These are phyloP conservation scores for Halcyon senegalensis DNA, from an alignment of 2,113 vertebrate species.

Conservation along the genomic window DNA sequence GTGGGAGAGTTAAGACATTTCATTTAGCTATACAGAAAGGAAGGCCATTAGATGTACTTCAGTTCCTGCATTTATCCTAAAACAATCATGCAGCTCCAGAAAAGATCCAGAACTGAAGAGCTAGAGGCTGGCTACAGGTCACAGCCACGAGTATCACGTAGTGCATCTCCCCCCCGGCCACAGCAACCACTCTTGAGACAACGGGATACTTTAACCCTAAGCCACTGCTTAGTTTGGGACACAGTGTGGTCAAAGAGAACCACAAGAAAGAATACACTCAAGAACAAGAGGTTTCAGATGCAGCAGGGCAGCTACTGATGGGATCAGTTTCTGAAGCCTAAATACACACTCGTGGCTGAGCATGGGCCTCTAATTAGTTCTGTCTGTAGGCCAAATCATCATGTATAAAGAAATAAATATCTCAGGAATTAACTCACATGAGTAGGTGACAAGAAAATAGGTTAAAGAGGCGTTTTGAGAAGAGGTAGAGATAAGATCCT, in stretches of 20 bases:
- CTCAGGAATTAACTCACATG: neutral
- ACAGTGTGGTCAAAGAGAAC: neutral
- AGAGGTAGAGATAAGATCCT: neutral
- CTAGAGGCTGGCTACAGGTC: neutral
- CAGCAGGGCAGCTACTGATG: neutral
- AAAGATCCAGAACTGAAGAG: neutral
- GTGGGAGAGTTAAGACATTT: neutral
- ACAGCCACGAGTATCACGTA: fast-evolving
- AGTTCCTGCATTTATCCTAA: neutral
- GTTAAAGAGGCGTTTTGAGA: neutral
- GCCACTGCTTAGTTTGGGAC: neutral
- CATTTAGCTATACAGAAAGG: neutral
- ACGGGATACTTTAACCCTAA: neutral
- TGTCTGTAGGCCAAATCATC: neutral
- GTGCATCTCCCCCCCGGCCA: neutral
- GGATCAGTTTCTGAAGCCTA: neutral
- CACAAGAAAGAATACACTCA: neutral
- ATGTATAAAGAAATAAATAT: fast-evolving
- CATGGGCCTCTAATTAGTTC: neutral
- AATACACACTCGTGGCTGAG: neutral
- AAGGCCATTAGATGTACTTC: neutral
- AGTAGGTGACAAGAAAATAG: neutral
- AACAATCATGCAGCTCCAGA: neutral
- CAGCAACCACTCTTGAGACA: neutral
- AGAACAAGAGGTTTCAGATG: neutral